A percentile compares a stretch with the other conserved stretches of the same genome.
Evolutionary conservation across 1,140 invertebrate genomes (phyloP).

Genomic region (Augochlora pura): DNA sequence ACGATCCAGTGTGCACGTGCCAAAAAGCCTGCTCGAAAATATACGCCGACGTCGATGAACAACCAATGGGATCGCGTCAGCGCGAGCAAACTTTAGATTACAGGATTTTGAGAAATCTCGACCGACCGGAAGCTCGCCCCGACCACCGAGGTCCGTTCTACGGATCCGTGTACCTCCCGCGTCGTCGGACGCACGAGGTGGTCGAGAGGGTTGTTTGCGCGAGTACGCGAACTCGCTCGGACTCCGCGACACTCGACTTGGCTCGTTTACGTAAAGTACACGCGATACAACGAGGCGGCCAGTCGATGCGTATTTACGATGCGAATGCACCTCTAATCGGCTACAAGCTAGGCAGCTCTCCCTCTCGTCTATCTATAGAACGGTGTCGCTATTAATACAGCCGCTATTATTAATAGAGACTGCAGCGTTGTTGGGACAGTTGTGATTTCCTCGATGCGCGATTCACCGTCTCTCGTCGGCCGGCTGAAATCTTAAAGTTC

Average conservation of each 20-base stretch:
- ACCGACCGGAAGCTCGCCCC: too few relatives aligned
- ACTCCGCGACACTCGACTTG: too few relatives aligned
- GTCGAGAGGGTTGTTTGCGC: too few relatives aligned
- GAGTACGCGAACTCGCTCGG: too few relatives aligned
- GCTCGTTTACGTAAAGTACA: too few relatives aligned
- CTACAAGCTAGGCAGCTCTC: background rate
- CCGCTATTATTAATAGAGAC: slow-evolving; percentile 33
- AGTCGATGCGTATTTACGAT: slow-evolving; percentile 23
- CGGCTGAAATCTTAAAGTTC: background rate
- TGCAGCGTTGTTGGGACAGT: slow-evolving; percentile 26
- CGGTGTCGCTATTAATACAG: slow-evolving; percentile 30
- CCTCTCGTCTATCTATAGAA: slow-evolving; percentile 23
- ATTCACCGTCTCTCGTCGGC: background rate
- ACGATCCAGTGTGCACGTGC: slow-evolving; percentile 8
- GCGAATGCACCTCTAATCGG: slow-evolving; percentile 12
- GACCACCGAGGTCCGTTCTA: too few relatives aligned
- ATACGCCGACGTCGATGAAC: slow-evolving; percentile 7
- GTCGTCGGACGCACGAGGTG: too few relatives aligned
- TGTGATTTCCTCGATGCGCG: slow-evolving; percentile 14
- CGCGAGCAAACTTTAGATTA: too few relatives aligned
- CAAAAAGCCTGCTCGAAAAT: slow-evolving; percentile 39
- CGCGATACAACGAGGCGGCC: slow-evolving; percentile 9
- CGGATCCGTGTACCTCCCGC: too few relatives aligned
- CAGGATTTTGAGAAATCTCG: too few relatives aligned
- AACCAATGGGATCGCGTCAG: background rate